phyloP scores from a whole-genome alignment of 35 echinoderm and acorn worm genomes.

The Hemicentrotus pulcherrimus region DNA sequence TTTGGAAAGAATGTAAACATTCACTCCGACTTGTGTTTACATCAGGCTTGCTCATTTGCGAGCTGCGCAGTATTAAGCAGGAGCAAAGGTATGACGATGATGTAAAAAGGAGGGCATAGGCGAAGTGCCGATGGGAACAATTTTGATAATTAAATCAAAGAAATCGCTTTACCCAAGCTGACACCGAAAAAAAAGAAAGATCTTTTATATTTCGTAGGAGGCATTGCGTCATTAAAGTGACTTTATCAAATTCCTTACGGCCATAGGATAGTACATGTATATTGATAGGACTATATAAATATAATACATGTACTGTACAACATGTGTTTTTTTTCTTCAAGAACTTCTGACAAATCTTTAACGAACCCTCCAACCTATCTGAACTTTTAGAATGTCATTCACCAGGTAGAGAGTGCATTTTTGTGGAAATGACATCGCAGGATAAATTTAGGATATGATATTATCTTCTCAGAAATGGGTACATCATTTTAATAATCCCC shows the following conservation, averaged over 20 bases:
- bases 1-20: constrained; percentile 5
- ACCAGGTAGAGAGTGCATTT: not conserved
- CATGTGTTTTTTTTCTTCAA: too few relatives aligned
- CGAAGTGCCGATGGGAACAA: not conserved
- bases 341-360: too few relatives aligned
- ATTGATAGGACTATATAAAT: too few relatives aligned
- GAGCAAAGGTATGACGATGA: not conserved
- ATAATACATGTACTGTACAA: too few relatives aligned
- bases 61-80: too few relatives aligned
- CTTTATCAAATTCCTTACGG: too few relatives aligned
- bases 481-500: not conserved
- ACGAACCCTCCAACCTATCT: too few relatives aligned
- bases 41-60: not conserved
- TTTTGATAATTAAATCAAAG: not conserved
- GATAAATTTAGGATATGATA: not conserved
- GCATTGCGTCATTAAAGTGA: not conserved
- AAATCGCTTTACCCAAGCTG: not conserved
- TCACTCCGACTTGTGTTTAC: not conserved
- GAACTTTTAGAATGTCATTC: not conserved
- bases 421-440: not conserved
- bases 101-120: not conserved
- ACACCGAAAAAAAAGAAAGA: not conserved
- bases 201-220: not conserved
- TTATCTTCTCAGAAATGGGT: not conserved
- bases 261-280: too few relatives aligned